Base-by-base conservation (phyloP, 1,140 invertebrate species). In the Nixonia krombeini region DNA sequence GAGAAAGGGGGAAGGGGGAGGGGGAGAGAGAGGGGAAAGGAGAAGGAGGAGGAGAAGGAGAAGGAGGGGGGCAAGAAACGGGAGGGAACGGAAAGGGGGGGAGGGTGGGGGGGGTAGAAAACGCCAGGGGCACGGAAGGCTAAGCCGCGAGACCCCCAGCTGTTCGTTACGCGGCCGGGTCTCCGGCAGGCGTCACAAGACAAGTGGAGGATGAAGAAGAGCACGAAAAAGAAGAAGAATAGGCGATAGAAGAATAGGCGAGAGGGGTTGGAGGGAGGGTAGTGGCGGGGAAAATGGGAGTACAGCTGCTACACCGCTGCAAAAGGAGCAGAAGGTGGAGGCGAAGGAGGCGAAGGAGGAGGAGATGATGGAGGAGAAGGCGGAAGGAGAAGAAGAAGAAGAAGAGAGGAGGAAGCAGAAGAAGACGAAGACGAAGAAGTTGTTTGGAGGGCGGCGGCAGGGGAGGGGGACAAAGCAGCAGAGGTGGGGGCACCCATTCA, bases 401-500 rank as follows among this genome's bases (percentile, higher is more conserved):
- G 6, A 23, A 35, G 33, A 1, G 35, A 46, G 56, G 57, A 56
- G 55, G 47, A 37, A 56, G 67, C 67, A 65, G 67, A 73, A 68
- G 58, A 58, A 58, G 51, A 64, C 55, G 35, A 62, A 41, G 64
- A 59, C 65, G 58, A 65, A 64, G 55, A 64, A 57, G 66, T 59
- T 51, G 37, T 55, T 62, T 42, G 41, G 25, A 31, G 15, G 45
- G 46, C 57, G 65, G 37, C 52, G 52, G 41, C 17, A 31, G 28
- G 26, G 47, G 53, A 46, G 46, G 62, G 46, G 58, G 53, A 44
- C 6, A 9, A 31, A 47, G 53, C 56, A 59, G 31, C 17, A 45
- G 29, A 44, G 68, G 79, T 79, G 82, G 82, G 82, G 78, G 79
- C 71, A 81, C 78, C 80, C 82, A 85, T 84, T 85, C 83, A 85